Conservation (phyloP, 30 jellyfish, hydroid and myxozoan species). For the Hydractinia symbiolongicarpus region DNA sequence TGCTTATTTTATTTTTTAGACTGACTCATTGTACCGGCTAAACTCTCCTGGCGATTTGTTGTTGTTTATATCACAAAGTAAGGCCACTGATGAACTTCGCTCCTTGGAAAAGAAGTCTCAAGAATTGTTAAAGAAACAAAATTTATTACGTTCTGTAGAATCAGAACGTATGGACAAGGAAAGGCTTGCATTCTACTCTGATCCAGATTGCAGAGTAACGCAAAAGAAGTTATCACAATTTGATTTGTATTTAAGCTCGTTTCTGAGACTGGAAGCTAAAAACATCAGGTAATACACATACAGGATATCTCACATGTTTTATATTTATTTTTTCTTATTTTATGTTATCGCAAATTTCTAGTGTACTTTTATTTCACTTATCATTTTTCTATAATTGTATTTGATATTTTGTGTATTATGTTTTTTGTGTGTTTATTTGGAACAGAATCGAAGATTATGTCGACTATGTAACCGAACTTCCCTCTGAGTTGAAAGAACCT, state of each 20-base stretch:
- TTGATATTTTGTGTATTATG: background rate
- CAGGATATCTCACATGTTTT: background rate
- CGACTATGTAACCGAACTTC: constrained; percentile 9
- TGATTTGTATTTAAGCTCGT: constrained; percentile 82
- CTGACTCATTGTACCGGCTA: constrained; percentile 65
- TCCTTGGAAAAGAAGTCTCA: constrained; percentile 57
- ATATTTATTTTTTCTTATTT: background rate
- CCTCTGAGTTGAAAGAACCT: constrained; percentile 50
- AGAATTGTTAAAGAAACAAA: constrained; percentile 57
- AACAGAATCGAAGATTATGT: constrained; percentile 64
- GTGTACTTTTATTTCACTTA: too few relatives aligned
- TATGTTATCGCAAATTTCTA: background rate
- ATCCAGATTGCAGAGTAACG: constrained; percentile 67
- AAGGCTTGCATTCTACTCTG: constrained; percentile 56
- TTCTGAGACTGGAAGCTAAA: constrained; percentile 57
- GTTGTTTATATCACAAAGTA: constrained; percentile 62
- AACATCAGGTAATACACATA: constrained; percentile 38
- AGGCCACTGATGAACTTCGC: constrained; percentile 52
- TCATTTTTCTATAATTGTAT: background rate
- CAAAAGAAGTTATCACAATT: constrained; percentile 67
- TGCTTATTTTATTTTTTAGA: constrained; percentile 31
- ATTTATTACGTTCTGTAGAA: constrained; percentile 71
- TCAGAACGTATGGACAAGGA: constrained; percentile 68
- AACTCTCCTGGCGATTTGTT: constrained; percentile 79
- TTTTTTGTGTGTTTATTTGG: background rate